These are phyloP conservation scores for Druceiella hillmani DNA, from an alignment of 2,888 invertebrate genomes.

Conservation along the genomic window DNA sequence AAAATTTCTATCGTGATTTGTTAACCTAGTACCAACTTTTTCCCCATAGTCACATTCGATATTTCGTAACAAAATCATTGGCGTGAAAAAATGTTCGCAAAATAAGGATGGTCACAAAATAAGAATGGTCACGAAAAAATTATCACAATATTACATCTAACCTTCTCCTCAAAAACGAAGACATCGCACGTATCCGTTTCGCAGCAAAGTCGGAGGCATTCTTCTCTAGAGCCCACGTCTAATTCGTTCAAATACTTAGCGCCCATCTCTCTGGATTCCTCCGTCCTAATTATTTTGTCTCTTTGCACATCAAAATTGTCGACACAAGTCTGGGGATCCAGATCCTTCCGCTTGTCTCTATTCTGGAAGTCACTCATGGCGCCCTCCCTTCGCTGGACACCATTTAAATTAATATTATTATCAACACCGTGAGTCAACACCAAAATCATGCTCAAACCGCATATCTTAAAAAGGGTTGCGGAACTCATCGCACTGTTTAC, in stretches of 20 bases:
- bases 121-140: too few relatives aligned
- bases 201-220: conserved; percentile 83
- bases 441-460: too few relatives aligned
- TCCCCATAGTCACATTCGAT: too few relatives aligned
- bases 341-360: conserved; percentile 38
- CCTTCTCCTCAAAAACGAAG: conserved; percentile 90
- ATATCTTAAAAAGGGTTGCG: too few relatives aligned
- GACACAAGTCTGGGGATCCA: conserved; percentile 62
- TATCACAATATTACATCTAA: conserved; percentile 32
- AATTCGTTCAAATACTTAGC: conserved; percentile 84
- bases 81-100: too few relatives aligned
- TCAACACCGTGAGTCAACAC: too few relatives aligned
- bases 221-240: conserved; percentile 72
- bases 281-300: conserved; percentile 86
- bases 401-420: too few relatives aligned
- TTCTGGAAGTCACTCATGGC: conserved; percentile 10
- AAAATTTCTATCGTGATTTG: too few relatives aligned
- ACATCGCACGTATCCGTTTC: conserved; percentile 84
- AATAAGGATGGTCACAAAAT: too few relatives aligned
- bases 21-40: too few relatives aligned
- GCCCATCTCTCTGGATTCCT: conserved; percentile 83
- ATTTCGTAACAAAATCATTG: too few relatives aligned
- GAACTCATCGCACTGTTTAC: too few relatives aligned
- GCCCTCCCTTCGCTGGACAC: background rate
- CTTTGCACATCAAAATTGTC: conserved; percentile 78